These are phyloP conservation scores for Copidosoma aretas DNA, from an alignment of 2,888 invertebrate genomes.

Conservation along the genomic window DNA sequence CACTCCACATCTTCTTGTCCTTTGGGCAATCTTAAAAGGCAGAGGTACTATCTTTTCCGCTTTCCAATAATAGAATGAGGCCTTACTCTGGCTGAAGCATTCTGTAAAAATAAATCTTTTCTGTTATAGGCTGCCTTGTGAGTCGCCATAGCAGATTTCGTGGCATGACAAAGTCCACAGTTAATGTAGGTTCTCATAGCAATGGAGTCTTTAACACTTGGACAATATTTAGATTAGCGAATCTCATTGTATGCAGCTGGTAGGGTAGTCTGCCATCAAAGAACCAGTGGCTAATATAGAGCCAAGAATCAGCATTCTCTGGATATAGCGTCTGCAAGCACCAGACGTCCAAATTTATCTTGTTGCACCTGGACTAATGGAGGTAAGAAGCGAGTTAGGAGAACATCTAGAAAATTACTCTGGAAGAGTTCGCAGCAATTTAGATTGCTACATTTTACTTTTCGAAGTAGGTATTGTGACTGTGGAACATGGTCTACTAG, in stretches of 20 bases:
- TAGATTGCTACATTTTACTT: background rate
- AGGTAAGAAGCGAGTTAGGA: background rate
- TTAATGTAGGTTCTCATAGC: background rate
- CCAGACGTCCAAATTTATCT: too few relatives aligned
- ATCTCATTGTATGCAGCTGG: background rate
- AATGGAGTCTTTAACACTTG: background rate
- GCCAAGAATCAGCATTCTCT: background rate
- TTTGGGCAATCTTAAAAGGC: background rate
- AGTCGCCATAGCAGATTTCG: background rate
- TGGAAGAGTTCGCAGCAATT: background rate
- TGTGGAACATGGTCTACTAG: constrained; percentile 23
- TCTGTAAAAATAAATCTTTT: background rate
- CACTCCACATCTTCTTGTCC: constrained; percentile 2
- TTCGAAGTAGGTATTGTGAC: constrained; percentile 36
- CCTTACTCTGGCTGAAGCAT: background rate
- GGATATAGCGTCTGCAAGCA: background rate
- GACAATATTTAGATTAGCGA: too few relatives aligned
- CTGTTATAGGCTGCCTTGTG: background rate
- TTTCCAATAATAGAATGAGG: constrained; percentile 3
- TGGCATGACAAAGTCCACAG: constrained; percentile 4
- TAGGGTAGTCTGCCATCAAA: background rate
- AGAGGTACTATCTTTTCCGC: constrained; percentile 3
- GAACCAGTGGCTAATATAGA: background rate
- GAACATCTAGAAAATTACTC: constrained; percentile 2
- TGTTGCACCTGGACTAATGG: background rate